Conservation (phyloP, 2,113 vertebrate species). For the Dermatemys mawii region DNA sequence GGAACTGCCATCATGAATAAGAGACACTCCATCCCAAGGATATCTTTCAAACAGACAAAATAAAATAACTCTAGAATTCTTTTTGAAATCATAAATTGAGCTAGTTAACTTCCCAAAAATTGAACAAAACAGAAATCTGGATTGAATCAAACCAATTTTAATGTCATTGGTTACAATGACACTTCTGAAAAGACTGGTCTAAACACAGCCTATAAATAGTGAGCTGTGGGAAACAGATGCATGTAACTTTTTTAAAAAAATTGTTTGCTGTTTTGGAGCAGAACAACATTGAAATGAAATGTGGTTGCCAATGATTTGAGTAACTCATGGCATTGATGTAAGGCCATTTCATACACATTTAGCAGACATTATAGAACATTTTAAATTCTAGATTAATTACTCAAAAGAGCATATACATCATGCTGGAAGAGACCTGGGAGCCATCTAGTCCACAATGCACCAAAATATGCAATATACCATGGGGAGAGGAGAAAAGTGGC, state of each 20-base stretch:
- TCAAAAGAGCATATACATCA: not conserved
- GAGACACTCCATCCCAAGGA: not conserved
- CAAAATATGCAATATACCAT: not conserved
- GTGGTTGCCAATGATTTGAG: not conserved
- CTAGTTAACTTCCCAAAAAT: not conserved
- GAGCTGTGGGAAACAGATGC: not conserved
- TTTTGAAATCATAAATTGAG: not conserved
- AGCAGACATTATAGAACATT: not conserved
- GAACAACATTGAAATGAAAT: not conserved
- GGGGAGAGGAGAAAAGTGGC: not conserved
- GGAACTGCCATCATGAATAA: not conserved
- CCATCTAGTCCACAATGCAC: not conserved
- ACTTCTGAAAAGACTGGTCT: not conserved
- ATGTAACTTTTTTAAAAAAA: not conserved
- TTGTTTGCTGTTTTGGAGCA: not conserved
- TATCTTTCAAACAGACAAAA: not conserved
- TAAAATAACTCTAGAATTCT: not conserved
- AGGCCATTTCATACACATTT: not conserved
- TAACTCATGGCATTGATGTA: not conserved
- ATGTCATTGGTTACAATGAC: not conserved
- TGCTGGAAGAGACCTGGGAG: not conserved
- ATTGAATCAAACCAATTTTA: not conserved
- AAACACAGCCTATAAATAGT: not conserved
- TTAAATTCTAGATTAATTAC: conserved; percentile 4
- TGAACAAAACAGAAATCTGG: not conserved